Evolutionary conservation across 2,888 invertebrate genomes (phyloP).

Genomic region (Himalopsyche kuldschensis): DNA sequence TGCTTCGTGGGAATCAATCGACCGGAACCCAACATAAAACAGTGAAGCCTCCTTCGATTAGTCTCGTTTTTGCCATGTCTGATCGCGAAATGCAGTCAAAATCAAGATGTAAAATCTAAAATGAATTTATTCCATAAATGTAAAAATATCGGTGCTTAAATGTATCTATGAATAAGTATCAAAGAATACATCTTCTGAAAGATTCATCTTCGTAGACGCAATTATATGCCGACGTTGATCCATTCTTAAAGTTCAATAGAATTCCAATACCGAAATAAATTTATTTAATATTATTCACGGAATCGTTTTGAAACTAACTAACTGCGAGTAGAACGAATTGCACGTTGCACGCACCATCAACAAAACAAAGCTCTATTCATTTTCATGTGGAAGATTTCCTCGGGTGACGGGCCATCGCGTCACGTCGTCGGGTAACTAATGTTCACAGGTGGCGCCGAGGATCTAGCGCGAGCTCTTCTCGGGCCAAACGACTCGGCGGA

Average conservation of each 20-base stretch:
- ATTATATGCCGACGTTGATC: too few relatives aligned
- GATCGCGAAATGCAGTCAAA: neutral
- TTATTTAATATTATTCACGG: neutral
- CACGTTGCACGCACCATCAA: neutral
- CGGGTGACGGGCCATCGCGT: neutral
- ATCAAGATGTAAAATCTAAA: too few relatives aligned
- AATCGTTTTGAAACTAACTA: neutral
- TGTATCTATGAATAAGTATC: too few relatives aligned
- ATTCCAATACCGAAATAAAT: neutral
- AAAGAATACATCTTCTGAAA: too few relatives aligned
- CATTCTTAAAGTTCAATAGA: neutral
- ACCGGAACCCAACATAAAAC: slow-evolving; percentile 1
- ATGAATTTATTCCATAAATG: too few relatives aligned
- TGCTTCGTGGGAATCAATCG: slow-evolving; percentile 8
- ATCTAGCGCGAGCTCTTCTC: slow-evolving; percentile 5
- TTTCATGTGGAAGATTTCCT: neutral
- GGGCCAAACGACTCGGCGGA: slow-evolving; percentile 5
- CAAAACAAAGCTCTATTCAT: neutral
- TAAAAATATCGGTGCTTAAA: too few relatives aligned
- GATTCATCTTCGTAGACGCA: too few relatives aligned
- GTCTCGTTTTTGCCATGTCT: neutral
- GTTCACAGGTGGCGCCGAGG: slow-evolving; percentile 29
- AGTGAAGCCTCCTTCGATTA: neutral
- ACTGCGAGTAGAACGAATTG: neutral
- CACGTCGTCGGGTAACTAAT: slow-evolving; percentile 4